phyloP scores from a whole-genome alignment of 2,113 vertebrate genomes.

The Engraulis encrasicolus region DNA sequence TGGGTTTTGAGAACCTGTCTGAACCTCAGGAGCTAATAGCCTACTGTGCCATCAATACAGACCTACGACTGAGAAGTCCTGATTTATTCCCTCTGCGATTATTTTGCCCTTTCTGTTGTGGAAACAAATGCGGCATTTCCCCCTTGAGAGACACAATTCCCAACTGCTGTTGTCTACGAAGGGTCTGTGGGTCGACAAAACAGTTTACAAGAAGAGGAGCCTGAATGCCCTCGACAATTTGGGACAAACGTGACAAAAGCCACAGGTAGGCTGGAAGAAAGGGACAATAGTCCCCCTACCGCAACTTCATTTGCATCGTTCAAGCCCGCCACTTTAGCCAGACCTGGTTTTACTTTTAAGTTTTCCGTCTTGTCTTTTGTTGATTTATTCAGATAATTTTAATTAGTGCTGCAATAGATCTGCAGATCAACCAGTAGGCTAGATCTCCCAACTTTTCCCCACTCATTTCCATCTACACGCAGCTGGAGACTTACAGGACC shows the following conservation, averaged over 20 bases:
- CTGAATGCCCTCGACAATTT: background rate
- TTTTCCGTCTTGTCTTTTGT: background rate
- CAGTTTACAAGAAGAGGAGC: background rate
- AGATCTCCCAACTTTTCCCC: background rate
- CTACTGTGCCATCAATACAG: background rate
- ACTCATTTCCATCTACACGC: background rate
- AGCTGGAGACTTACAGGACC: background rate
- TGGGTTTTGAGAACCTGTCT: background rate
- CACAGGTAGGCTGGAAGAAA: background rate
- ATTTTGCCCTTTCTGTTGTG: constrained; percentile 73
- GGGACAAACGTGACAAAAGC: background rate
- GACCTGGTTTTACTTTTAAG: background rate
- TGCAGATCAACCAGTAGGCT: too few species aligned
- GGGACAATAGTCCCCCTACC: background rate
- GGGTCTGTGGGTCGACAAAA: background rate
- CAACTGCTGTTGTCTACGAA: constrained; percentile 2
- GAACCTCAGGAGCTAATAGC: background rate
- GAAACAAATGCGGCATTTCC: constrained; percentile 68
- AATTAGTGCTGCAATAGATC: too few species aligned
- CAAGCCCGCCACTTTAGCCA: background rate
- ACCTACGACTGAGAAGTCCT: background rate
- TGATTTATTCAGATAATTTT: too few species aligned
- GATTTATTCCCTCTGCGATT: constrained; percentile 69
- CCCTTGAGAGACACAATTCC: constrained; percentile 33
- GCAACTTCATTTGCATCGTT: background rate